phyloP scores from a whole-genome alignment of 2,888 invertebrate genomes.

The Heliconius erato region DNA sequence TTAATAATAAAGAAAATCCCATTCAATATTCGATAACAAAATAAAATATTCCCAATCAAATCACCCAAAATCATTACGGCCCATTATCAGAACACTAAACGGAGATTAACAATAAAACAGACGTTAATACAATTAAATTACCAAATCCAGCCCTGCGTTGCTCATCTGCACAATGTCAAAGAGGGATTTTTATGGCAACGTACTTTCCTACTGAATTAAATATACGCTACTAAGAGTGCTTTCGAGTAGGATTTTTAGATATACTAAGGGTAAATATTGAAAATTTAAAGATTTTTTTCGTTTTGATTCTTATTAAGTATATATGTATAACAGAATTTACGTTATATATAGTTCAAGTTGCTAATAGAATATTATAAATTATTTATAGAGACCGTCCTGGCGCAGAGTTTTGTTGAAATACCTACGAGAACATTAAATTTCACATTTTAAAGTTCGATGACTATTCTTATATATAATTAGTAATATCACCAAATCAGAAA shows the following conservation, averaged over 20 bases:
- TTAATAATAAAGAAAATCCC: no score
- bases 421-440: no score
- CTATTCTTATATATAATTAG: background rate
- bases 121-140: slow-evolving; percentile 82
- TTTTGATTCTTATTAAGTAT: background rate
- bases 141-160: slow-evolving; percentile 77
- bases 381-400: no score
- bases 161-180: slow-evolving; percentile 84
- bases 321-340: no score
- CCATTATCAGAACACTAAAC: slow-evolving; percentile 79
- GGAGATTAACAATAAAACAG: slow-evolving; percentile 84
- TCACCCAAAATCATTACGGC: slow-evolving; percentile 72
- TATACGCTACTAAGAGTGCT: slow-evolving; percentile 84
- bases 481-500: background rate
- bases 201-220: slow-evolving; percentile 84
- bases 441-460: no score
- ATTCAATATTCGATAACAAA: background rate
- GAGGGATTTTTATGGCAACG: slow-evolving; percentile 84
- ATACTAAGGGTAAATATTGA: slow-evolving; percentile 63
- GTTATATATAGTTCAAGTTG: no score
- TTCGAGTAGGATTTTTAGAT: slow-evolving; percentile 81
- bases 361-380: no score
- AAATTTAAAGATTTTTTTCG: background rate
- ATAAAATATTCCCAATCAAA: slow-evolving; percentile 41
- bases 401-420: no score